phyloP scores from a whole-genome alignment of 2,888 invertebrate species.

The Phaonia tiefii region DNA sequence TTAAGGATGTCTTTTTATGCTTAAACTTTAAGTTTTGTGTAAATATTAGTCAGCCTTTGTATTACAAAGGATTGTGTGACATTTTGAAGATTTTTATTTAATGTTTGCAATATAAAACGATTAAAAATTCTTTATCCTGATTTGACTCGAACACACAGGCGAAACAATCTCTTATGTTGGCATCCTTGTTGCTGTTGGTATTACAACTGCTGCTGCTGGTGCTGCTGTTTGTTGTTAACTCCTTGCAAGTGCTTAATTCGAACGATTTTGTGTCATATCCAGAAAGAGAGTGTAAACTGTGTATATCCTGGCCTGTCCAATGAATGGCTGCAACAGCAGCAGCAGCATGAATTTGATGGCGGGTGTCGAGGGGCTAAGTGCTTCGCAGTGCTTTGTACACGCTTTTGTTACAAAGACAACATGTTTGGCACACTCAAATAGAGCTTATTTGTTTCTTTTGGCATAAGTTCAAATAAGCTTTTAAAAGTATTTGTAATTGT shows the following conservation, averaged over 20 bases:
- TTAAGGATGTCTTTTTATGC: constrained; percentile 42
- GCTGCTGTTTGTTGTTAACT: constrained; percentile 2
- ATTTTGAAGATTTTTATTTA: neutral
- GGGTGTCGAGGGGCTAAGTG: neutral
- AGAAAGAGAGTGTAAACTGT: constrained; percentile 1
- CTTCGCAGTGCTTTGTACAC: neutral
- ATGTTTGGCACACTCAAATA: constrained; percentile 34
- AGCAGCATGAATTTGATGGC: neutral
- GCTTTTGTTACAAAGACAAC: constrained; percentile 36
- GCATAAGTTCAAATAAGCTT: constrained; percentile 59
- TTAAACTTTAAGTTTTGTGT: constrained; percentile 53
- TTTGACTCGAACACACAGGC: constrained; percentile 13
- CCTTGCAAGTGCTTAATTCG: constrained; percentile 19
- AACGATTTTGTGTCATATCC: constrained; percentile 26
- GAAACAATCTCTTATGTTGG: neutral
- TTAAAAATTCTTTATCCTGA: constrained; percentile 38
- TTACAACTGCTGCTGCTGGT: neutral
- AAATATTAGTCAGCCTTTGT: constrained; percentile 37
- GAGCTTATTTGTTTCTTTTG: constrained; percentile 42
- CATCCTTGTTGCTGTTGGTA: constrained; percentile 7
- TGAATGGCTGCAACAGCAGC: neutral
- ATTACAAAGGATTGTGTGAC: constrained; percentile 18
- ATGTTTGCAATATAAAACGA: constrained; percentile 39
- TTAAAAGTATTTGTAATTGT: constrained; percentile 57
- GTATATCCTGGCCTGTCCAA: too few relatives aligned